A percentile compares a stretch with the other conserved stretches of the same genome.
phyloP scores from a whole-genome alignment of 2,888 invertebrate genomes.

The Suillia variegata region DNA sequence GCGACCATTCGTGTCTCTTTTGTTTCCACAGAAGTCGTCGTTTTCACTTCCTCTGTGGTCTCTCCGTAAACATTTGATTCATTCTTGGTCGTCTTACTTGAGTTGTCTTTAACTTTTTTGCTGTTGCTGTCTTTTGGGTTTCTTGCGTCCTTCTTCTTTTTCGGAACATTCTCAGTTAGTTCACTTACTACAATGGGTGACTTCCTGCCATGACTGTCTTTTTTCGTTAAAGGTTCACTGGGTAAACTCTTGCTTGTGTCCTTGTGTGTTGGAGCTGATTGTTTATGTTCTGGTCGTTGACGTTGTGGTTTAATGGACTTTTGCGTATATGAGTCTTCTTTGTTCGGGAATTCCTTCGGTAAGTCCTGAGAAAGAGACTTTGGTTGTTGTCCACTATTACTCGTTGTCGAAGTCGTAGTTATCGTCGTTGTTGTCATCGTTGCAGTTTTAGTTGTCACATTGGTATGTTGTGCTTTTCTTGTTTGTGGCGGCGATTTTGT shows the following conservation, averaged over 20 bases:
- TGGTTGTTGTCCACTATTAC: slow-evolving; percentile 31
- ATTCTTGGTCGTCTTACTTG: slow-evolving; percentile 30
- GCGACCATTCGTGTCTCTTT: slow-evolving; percentile 32
- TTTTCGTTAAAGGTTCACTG: not conserved
- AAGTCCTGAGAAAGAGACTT: slow-evolving; percentile 52
- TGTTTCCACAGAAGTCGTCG: slow-evolving; percentile 9
- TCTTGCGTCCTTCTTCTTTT: not conserved
- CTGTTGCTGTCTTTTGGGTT: slow-evolving; percentile 37
- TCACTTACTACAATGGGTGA: not conserved
- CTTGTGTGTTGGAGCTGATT: not conserved
- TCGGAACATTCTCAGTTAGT: not conserved
- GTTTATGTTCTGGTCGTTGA: slow-evolving; percentile 40
- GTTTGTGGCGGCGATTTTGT: slow-evolving; percentile 36
- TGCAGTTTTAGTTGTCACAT: slow-evolving; percentile 55
- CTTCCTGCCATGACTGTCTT: not conserved
- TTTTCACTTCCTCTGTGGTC: slow-evolving; percentile 21
- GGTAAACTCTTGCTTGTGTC: not conserved
- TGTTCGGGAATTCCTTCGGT: slow-evolving; percentile 38
- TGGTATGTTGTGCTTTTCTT: slow-evolving; percentile 29
- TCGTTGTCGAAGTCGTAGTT: slow-evolving; percentile 32
- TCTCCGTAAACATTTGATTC: slow-evolving; percentile 34
- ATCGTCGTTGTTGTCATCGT: slow-evolving; percentile 37
- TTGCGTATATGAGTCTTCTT: slow-evolving; percentile 36
- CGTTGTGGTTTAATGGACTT: slow-evolving; percentile 32
- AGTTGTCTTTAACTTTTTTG: slow-evolving; percentile 33